Conservation (phyloP, 2,113 vertebrate species). For the Otocyon megalotis region DNA sequence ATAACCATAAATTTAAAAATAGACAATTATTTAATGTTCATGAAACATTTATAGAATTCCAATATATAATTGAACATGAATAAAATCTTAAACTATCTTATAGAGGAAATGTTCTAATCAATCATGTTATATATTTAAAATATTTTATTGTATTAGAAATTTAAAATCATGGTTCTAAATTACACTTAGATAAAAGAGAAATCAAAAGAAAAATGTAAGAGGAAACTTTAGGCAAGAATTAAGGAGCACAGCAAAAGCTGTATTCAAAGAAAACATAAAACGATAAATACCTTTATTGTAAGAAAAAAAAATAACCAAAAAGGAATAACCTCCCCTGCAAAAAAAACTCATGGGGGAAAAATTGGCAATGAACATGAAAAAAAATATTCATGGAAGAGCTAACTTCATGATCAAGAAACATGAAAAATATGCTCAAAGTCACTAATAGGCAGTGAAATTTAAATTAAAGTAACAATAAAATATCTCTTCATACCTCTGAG, state of each 20-base stretch:
- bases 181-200: background rate
- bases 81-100: background rate
- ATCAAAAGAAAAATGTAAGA: background rate
- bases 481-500: background rate
- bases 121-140: background rate
- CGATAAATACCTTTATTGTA: background rate
- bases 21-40: background rate
- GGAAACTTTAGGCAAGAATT: background rate
- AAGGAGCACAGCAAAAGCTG: background rate
- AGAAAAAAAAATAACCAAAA: background rate
- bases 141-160: conserved; percentile 29
- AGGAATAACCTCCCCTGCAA: background rate
- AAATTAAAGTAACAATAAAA: background rate
- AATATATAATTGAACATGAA: conserved; percentile 2
- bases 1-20: background rate
- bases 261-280: background rate
- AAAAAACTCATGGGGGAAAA: background rate
- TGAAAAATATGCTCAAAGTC: conserved; percentile 40
- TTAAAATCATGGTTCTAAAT: conserved; percentile 17
- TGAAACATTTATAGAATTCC: conserved; percentile 28
- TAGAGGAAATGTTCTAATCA: background rate
- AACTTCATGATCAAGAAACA: background rate
- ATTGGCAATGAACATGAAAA: background rate
- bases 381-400: background rate
- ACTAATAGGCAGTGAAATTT: background rate